Conservation (phyloP, 92 coral and sea anemone genomes). For the Actinostola sp. region DNA sequence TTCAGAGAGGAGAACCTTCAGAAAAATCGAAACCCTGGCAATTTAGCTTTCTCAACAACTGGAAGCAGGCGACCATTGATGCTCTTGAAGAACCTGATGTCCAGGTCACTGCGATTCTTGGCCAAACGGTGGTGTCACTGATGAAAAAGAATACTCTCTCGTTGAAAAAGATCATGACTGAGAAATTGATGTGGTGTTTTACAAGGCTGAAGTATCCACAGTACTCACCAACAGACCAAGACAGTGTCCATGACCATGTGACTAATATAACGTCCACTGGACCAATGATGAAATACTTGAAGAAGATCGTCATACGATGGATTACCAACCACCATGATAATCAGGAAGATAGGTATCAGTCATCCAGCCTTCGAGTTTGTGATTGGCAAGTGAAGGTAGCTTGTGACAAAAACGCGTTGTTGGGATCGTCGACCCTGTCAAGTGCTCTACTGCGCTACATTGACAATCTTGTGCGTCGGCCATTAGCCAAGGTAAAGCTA, state of each 20-base stretch:
- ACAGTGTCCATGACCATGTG: constrained; percentile 10
- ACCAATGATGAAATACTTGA: constrained; percentile 33
- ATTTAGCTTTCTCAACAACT: constrained; percentile 31
- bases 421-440: constrained; percentile 25
- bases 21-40: constrained; percentile 12
- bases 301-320: constrained; percentile 35
- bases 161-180: constrained; percentile 29
- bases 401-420: constrained; percentile 35
- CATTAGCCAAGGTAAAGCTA: constrained; percentile 29
- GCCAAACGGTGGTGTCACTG: constrained; percentile 12
- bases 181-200: constrained; percentile 49
- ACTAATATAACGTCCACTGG: neutral
- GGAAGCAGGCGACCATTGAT: constrained; percentile 43
- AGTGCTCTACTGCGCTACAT: constrained; percentile 29
- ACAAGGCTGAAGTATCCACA: constrained; percentile 38
- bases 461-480: constrained; percentile 25
- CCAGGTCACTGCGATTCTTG: constrained; percentile 21
- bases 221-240: neutral
- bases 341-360: constrained; percentile 15
- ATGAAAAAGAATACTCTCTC: constrained; percentile 11
- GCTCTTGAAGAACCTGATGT: constrained; percentile 38
- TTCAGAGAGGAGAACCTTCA: constrained; percentile 15
- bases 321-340: constrained; percentile 20
- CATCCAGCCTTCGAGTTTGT: constrained; percentile 9
- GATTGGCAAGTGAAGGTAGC: constrained; percentile 48